These are phyloP conservation scores for Pampus argenteus DNA, from an alignment of 2,797 vertebrate genomes.

Conservation along the genomic window DNA sequence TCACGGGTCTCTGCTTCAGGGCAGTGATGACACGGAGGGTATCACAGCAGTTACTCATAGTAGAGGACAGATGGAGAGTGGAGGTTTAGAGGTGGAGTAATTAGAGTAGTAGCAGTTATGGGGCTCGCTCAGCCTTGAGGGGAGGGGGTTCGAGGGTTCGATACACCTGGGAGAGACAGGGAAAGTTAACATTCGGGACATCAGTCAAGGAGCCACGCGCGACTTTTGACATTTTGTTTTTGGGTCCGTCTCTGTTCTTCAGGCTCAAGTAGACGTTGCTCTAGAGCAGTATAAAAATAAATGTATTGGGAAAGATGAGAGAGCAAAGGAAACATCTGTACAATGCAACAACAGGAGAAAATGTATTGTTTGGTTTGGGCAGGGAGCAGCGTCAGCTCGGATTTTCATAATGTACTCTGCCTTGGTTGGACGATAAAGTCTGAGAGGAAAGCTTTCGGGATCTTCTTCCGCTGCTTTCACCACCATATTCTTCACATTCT, in stretches of 20 bases:
- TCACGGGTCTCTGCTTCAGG: conserved; percentile 56
- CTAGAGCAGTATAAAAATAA: not conserved
- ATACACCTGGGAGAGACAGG: conserved; percentile 68
- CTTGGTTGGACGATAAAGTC: not conserved
- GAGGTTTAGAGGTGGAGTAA: conserved; percentile 58
- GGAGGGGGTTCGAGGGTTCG: too few relatives aligned
- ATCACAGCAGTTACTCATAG: conserved; percentile 51
- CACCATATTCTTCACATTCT: conserved; percentile 6
- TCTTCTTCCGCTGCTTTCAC: conserved; percentile 30
- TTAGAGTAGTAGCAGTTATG: conserved; percentile 37
- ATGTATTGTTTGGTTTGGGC: conserved; percentile 11
- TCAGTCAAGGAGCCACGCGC: conserved; percentile 19
- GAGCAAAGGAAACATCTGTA: conserved; percentile 2
- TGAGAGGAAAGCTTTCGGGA: not conserved
- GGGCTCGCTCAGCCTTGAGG: conserved; percentile 44
- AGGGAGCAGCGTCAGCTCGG: conserved; percentile 1
- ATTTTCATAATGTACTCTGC: conserved; percentile 2
- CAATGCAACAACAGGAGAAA: conserved; percentile 1
- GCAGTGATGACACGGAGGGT: conserved; percentile 20
- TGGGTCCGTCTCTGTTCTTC: conserved; percentile 1
- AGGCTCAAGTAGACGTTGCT: conserved; percentile 11
- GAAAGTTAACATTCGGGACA: conserved; percentile 48
- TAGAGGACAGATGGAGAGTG: conserved; percentile 50
- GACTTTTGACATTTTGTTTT: conserved; percentile 9
- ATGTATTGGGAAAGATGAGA: conserved; percentile 1